A percentile compares a stretch with the other conserved stretches of the same genome.
phyloP scores from a whole-genome alignment of 2,797 vertebrate genomes.

The Sebastes vulpes region DNA sequence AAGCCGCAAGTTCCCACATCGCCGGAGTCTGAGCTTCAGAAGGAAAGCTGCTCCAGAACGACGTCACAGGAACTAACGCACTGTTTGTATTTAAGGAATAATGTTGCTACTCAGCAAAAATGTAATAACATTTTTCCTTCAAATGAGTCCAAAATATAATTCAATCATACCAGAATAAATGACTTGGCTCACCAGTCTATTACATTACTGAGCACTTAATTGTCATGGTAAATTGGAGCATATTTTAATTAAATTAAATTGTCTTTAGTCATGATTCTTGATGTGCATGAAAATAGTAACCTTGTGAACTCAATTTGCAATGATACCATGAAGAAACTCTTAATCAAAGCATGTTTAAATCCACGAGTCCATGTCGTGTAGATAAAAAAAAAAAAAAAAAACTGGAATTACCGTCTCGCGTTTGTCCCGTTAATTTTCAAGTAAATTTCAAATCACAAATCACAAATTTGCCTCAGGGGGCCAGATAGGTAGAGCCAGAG shows the following conservation, averaged over 20 bases:
- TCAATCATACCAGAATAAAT: neutral
- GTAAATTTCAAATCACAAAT: too few relatives aligned
- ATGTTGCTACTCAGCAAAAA: neutral
- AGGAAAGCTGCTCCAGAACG: neutral
- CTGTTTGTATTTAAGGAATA: neutral
- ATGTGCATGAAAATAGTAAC: neutral
- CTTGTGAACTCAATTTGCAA: neutral
- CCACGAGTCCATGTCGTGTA: neutral
- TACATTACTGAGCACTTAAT: neutral
- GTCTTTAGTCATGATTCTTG: neutral
- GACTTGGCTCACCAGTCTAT: too few relatives aligned
- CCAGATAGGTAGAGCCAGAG: too few relatives aligned
- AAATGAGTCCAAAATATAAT: neutral
- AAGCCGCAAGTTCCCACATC: neutral
- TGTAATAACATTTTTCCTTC: neutral
- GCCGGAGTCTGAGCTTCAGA: neutral
- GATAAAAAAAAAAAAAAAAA: too few relatives aligned
- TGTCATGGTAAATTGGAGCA: too few relatives aligned
- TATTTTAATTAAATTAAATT: neutral
- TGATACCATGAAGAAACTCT: neutral
- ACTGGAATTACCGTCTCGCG: fast-evolving
- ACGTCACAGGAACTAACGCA: neutral
- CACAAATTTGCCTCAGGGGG: too few relatives aligned
- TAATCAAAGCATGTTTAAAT: neutral
- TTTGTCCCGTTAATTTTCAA: too few relatives aligned